These are phyloP conservation scores for Syrrhaptes paradoxus DNA, from an alignment of 2,113 vertebrate genomes.

Conservation along the genomic window DNA sequence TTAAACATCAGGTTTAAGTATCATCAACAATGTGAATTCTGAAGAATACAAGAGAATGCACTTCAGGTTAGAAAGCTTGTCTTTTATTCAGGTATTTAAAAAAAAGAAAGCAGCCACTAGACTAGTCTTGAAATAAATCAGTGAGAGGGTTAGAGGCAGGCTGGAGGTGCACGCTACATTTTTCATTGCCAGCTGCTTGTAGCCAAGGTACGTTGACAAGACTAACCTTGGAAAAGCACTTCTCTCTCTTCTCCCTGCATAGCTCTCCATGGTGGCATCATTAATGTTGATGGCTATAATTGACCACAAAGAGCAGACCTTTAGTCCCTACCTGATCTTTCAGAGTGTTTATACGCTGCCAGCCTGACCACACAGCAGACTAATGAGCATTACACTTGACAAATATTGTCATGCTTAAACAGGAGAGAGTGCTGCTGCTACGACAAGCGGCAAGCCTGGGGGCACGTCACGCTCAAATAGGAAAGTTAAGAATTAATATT, in stretches of 20 bases:
- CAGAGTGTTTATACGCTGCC: constrained; percentile 13
- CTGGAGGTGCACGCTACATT: constrained; percentile 17
- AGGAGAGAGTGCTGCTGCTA: constrained; percentile 4
- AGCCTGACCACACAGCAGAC: constrained; percentile 46
- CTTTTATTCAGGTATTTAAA: constrained; percentile 19
- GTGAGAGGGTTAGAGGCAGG: background rate
- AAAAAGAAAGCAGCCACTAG: background rate
- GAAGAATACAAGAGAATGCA: constrained; percentile 46
- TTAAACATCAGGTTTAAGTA: constrained; percentile 51
- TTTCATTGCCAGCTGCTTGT: constrained; percentile 11
- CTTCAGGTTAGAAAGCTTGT: constrained; percentile 53
- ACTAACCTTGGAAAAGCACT: constrained; percentile 27
- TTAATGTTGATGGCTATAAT: constrained; percentile 56
- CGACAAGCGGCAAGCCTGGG: constrained; percentile 12
- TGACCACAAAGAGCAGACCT: constrained; percentile 55
- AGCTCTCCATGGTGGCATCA: constrained; percentile 23
- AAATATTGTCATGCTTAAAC: constrained; percentile 58
- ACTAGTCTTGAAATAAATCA: constrained; percentile 53
- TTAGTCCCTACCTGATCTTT: constrained; percentile 42
- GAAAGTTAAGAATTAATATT: constrained; percentile 32
- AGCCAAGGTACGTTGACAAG: constrained; percentile 7
- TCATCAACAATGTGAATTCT: constrained; percentile 9
- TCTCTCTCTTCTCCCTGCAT: background rate
- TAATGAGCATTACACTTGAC: constrained; percentile 51
- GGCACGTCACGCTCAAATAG: background rate